Conservation (phyloP, 2,888 invertebrate genomes). For the Rhingia rostrata region DNA sequence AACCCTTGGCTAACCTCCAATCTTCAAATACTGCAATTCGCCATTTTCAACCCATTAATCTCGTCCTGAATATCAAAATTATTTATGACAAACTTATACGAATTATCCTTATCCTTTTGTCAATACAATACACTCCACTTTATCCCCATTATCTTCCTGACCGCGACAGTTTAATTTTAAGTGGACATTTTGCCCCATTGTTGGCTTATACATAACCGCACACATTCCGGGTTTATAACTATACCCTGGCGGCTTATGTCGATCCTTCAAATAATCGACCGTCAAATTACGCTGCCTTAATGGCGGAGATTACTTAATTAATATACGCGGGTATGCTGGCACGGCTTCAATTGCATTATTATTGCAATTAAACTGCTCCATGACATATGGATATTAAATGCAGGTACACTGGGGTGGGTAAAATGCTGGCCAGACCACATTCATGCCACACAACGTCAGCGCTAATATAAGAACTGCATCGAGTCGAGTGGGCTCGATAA, state of each 20-base stretch:
- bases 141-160: not conserved
- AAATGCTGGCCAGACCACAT: not conserved
- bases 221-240: constrained; percentile 1
- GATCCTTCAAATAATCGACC: constrained; percentile 55
- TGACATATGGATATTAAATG: constrained; percentile 38
- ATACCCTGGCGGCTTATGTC: constrained; percentile 4
- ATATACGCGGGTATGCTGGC: constrained; percentile 27
- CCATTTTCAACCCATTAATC: too few relatives aligned
- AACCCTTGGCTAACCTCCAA: too few relatives aligned
- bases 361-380: constrained; percentile 47
- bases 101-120: not conserved
- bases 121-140: not conserved
- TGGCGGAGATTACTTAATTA: constrained; percentile 63
- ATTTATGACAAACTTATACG: not conserved
- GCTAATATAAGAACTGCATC: constrained; percentile 19
- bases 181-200: constrained; percentile 44
- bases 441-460: constrained; percentile 5
- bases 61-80: too few relatives aligned
- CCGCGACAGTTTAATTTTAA: constrained; percentile 38
- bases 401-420: not conserved
- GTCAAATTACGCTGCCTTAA: constrained; percentile 52
- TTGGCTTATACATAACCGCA: constrained; percentile 33
- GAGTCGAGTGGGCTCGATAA: not conserved
- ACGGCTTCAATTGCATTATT: constrained; percentile 44
- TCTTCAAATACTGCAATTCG: too few relatives aligned